Evolutionary conservation across 1,140 invertebrate species (phyloP), one percentile per base, ranked within the genome.

Genomic region (Cyrtorhinus lividipennis): DNA sequence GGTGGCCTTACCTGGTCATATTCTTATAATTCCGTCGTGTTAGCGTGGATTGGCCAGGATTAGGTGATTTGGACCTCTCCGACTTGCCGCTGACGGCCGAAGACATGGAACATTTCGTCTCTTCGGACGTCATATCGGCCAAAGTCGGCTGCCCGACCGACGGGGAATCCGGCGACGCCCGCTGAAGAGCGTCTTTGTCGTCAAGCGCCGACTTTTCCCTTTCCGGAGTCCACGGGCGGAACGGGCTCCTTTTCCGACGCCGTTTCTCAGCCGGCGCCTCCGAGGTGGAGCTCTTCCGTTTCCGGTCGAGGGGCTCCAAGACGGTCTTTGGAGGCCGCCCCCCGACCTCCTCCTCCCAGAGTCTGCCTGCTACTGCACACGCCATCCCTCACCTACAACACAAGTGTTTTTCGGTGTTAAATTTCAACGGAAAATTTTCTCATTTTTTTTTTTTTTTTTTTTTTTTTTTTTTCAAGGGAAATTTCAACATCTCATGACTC

Each of bases 11-110:
- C 24, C 90, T 76, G 0, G 90, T 95, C 91, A 95, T 94, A 71
- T 93, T 95, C 71, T 95, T 95, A 73, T 95, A 94, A 72, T 94
- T 94, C 64, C 91, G 83, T 68, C 90, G n/a, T n/a, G n/a, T n/a
- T n/a, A n/a, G n/a, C n/a, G n/a, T n/a, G n/a, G n/a, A n/a, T n/a
- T n/a, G n/a, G 87, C n/a, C n/a, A n/a, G n/a, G n/a, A n/a, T n/a
- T n/a, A n/a, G n/a, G n/a, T n/a, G n/a, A n/a, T n/a, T n/a, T n/a
- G n/a, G n/a, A n/a, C n/a, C n/a, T n/a, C n/a, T n/a, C n/a, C n/a
- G n/a, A n/a, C n/a, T n/a, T n/a, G n/a, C n/a, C n/a, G n/a, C n/a
- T n/a, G n/a, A n/a, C n/a, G n/a, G n/a, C n/a, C n/a, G n/a, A n/a
- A n/a, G n/a, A n/a, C n/a, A n/a, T n/a, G n/a, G n/a, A n/a, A n/a